These are phyloP conservation scores for Bellardia pandia DNA, from an alignment of 2,888 invertebrate genomes.

Conservation along the genomic window DNA sequence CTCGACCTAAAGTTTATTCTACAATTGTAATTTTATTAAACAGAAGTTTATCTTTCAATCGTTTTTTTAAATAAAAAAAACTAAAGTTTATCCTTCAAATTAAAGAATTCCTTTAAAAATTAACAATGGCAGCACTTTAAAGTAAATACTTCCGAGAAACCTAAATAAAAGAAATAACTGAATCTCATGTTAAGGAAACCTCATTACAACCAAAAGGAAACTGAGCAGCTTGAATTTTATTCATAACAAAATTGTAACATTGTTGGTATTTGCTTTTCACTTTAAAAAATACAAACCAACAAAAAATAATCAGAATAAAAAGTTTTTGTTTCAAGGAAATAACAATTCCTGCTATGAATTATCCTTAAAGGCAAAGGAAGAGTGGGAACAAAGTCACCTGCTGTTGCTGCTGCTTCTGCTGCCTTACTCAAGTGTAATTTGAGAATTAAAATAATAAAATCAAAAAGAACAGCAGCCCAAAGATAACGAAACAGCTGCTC, in stretches of 20 bases:
- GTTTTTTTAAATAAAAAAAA: too few relatives aligned
- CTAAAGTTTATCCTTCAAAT: too few relatives aligned
- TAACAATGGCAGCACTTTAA: not conserved
- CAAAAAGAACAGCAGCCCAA: constrained; percentile 31
- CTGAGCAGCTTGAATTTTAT: constrained; percentile 4
- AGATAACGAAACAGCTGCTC: constrained; percentile 62
- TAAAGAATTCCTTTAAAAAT: not conserved
- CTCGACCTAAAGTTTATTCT: too few relatives aligned
- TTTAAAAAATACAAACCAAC: not conserved
- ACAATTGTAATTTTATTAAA: too few relatives aligned
- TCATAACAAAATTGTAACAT: constrained; percentile 2
- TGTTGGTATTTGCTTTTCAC: constrained; percentile 5
- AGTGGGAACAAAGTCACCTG: constrained; percentile 69
- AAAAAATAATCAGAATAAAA: not conserved
- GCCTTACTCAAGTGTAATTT: constrained; percentile 41
- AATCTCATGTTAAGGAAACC: not conserved
- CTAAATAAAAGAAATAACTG: not conserved
- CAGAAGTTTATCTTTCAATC: too few relatives aligned
- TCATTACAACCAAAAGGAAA: constrained; percentile 3
- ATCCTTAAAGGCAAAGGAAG: constrained; percentile 20
- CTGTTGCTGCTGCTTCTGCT: constrained; percentile 27
- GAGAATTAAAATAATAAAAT: constrained; percentile 45
- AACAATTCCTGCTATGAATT: constrained; percentile 29
- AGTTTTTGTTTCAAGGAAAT: not conserved
- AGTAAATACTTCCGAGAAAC: constrained; percentile 8